Percentiles rank a stretch among this genome's conserved stretches.
phyloP scores from a whole-genome alignment of 2,797 vertebrate species.

The Cacajao melanocephalus region DNA sequence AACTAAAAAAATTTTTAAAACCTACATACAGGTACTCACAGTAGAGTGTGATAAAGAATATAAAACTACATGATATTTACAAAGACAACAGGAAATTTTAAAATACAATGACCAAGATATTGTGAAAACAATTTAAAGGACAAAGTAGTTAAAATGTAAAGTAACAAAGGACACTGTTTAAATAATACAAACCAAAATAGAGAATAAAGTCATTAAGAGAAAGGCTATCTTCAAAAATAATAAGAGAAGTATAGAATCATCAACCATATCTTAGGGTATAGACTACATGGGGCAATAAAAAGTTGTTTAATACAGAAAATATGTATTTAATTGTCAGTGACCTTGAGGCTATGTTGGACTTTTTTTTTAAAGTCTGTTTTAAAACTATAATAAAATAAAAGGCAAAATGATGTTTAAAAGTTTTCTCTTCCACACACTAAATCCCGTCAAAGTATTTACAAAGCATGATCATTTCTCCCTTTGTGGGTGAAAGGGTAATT shows the following conservation, averaged over 20 bases:
- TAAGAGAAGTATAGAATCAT: not conserved
- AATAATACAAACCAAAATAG: constrained; percentile 8
- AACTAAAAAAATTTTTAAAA: constrained; percentile 1
- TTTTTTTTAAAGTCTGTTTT: not conserved
- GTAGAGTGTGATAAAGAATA: not conserved
- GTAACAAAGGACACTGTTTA: not conserved
- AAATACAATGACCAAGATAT: not conserved
- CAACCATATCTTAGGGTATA: not conserved
- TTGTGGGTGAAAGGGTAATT: not conserved
- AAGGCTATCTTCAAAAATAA: constrained; percentile 28
- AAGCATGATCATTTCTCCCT: not conserved
- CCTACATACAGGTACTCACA: not conserved
- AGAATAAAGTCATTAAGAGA: constrained; percentile 29
- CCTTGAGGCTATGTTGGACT: constrained; percentile 12
- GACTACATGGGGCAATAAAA: rapidly evolving
- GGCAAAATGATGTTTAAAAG: not conserved
- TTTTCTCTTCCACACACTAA: not conserved
- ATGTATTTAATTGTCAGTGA: not conserved
- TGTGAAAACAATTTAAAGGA: not conserved
- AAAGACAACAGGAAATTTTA: not conserved
- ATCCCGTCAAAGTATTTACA: not conserved
- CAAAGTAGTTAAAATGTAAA: not conserved
- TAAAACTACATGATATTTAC: not conserved
- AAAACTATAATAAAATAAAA: constrained; percentile 5
- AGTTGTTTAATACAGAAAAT: constrained; percentile 35